These are phyloP conservation scores for Cerastoderma edule DNA, from an alignment of 2,888 invertebrate genomes.

Conservation along the genomic window DNA sequence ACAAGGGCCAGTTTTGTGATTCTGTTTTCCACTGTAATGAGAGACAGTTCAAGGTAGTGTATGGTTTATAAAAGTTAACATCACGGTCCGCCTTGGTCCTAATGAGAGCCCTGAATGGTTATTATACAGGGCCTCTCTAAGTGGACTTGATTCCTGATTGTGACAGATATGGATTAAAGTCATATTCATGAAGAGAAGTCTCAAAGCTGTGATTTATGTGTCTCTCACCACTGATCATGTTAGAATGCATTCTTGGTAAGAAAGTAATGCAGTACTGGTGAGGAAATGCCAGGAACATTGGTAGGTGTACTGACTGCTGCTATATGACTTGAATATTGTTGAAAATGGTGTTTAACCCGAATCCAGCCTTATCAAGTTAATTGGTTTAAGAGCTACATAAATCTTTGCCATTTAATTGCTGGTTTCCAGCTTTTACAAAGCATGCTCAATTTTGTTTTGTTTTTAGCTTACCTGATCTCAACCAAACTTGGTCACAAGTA, in stretches of 20 bases:
- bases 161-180: not conserved
- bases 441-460: no score
- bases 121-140: not conserved
- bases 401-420: no score
- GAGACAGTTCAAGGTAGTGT: slow-evolving; percentile 59
- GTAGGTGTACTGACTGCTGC: no score
- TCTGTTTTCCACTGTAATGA: slow-evolving; percentile 58
- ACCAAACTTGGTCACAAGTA: no score
- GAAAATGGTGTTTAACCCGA: no score
- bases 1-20: slow-evolving; percentile 65
- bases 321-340: no score
- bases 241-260: not conserved
- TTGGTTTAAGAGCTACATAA: no score
- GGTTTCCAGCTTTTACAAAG: no score
- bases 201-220: not conserved
- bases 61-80: not conserved
- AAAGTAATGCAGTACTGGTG: no score
- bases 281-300: no score
- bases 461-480: no score
- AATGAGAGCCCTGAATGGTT: not conserved
- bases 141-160: not conserved
- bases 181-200: not conserved
- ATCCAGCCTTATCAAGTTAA: no score
- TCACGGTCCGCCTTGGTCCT: not conserved
- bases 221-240: not conserved